Evolutionary conservation across 2,888 invertebrate species (phyloP).

Genomic region (Cerceris rybyensis): DNA sequence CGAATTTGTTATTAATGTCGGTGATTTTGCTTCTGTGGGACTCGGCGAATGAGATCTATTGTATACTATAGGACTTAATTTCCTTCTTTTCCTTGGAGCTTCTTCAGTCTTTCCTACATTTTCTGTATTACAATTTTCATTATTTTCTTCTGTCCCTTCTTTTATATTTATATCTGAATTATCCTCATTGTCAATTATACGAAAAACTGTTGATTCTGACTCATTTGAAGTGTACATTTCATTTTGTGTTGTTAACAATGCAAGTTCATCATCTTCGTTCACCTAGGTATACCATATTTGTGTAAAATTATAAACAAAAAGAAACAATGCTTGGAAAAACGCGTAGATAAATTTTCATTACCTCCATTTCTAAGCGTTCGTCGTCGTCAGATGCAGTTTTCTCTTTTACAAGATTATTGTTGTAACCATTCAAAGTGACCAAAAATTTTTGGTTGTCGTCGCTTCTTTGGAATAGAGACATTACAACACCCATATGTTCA

Average conservation of each 20-base stretch:
- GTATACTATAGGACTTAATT: slow-evolving; percentile 79
- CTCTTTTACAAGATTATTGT: slow-evolving; percentile 75
- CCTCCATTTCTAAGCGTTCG: slow-evolving; percentile 76
- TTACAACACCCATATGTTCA: slow-evolving; percentile 78
- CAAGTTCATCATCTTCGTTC: slow-evolving; percentile 76
- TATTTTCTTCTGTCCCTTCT: slow-evolving; percentile 71
- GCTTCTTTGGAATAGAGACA: slow-evolving; percentile 78
- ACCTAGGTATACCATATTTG: slow-evolving; percentile 62
- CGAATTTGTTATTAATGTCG: slow-evolving; percentile 26
- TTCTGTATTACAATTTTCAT: slow-evolving; percentile 73
- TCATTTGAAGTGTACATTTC: slow-evolving; percentile 67
- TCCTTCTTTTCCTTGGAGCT: slow-evolving; percentile 74
- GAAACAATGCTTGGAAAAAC: background rate
- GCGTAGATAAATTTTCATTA: slow-evolving; percentile 46
- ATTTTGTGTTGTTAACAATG: slow-evolving; percentile 65
- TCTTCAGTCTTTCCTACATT: slow-evolving; percentile 72
- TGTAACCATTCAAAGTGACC: slow-evolving; percentile 79
- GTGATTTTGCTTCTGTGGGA: slow-evolving; percentile 49
- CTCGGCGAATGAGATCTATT: slow-evolving; percentile 74
- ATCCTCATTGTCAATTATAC: slow-evolving; percentile 76
- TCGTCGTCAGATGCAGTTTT: slow-evolving; percentile 73
- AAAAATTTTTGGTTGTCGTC: slow-evolving; percentile 79
- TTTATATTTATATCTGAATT: slow-evolving; percentile 60
- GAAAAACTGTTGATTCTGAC: slow-evolving; percentile 67
- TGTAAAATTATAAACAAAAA: slow-evolving; percentile 5